Evolutionary conservation across 2,888 invertebrate genomes (phyloP), one percentile per base, ranked within the genome.

Genomic region (Lepidochrysops patricia): DNA sequence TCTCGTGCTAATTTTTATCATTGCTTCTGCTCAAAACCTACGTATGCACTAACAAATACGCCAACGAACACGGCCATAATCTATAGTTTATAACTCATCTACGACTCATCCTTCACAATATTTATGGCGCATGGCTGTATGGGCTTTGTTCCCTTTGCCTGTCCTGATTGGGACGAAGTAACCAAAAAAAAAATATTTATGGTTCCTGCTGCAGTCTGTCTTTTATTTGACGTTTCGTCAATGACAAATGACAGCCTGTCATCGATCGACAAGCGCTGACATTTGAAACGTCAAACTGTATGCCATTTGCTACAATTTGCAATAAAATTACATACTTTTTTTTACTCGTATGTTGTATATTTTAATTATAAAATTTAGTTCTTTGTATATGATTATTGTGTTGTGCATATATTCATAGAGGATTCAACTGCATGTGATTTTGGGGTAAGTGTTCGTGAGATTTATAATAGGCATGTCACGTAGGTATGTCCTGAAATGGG

Each of bases 261-360:
- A 43, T 15, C 7, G 19, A 43, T 15, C 7, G 7, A 34, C 34
- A 34, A 34, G 7, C 2, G n/a, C 26, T 26, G 27, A 52, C 52
- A 52, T 50, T 50, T n/a, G 12, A 15, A 4, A 52, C 13, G 52
- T 52, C 52, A 52, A 26, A 27, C 7, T 23, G 19, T n/a, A 23
- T 26, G 54, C 32, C 54, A 29, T 54, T n/a, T n/a, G n/a, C n/a
- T n/a, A n/a, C 54, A 54, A 54, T 54, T 54, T 32, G 27, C 26
- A 52, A 52, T 29, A 54, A 32, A 54, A 19, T 13, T 27, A 54
- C 7, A 27, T 27, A 54, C 7, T 32, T 54, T 19, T 19, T 15
- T 27, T 54, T 54, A 54, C 12, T 54, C n/a, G 37, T 35, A 37
- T 37, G 4, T 43, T 43, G 43, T 43, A 43, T 19, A 19, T 9